Evolutionary conservation across 2,888 invertebrate species (phyloP), one percentile per base, ranked within the genome.

Genomic region (Nephrotoma guestfalica): DNA sequence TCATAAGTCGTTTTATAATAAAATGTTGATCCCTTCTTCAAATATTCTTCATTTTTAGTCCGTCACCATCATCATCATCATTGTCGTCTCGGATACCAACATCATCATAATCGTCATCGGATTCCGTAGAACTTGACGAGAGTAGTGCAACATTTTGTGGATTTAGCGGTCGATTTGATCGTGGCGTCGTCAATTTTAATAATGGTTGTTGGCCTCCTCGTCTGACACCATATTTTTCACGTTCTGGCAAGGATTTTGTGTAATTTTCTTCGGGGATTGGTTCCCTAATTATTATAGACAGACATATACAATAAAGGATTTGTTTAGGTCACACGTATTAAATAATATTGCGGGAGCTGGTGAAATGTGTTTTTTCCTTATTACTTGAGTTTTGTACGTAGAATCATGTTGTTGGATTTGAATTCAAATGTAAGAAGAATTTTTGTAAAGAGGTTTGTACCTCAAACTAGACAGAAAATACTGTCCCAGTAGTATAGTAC

Each of bases 231-330:
- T 86, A 87, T 86, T 87, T 86, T 87, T 91, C 94, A 88, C 94
- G 94, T 88, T 94, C 94, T 86, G 94, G 94, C 88, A 94, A 90
- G 85, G 93, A 94, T 91, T 93, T 93, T 90, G 93, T 92, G 89
- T 93, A 93, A 90, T 94, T 94, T 90, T 95, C 95, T 92, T 96
- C 95, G 87, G 95, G 95, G 89, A 95, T 95, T 88, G 94, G 94
- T 90, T 95, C 94, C 88, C 95, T 91, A 89, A 84, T 71, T 71
- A 71, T 71, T 71, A 71, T 71, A n/a, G n/a, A 71, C 9, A 30
- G 30, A 71, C 9, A 30, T 71, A 71, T 71, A 71, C 30, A 71
- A 43, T 43, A 43, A 43, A 47, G 71, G 71, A 71, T 71, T 71
- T 6, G 1, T 18, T 7, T 30, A 30, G 7, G 9, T 71, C 9